Percentiles rank a stretch among this genome's conserved stretches.
Conservation (phyloP, 2,888 invertebrate species). For the Gerris lacustris region DNA sequence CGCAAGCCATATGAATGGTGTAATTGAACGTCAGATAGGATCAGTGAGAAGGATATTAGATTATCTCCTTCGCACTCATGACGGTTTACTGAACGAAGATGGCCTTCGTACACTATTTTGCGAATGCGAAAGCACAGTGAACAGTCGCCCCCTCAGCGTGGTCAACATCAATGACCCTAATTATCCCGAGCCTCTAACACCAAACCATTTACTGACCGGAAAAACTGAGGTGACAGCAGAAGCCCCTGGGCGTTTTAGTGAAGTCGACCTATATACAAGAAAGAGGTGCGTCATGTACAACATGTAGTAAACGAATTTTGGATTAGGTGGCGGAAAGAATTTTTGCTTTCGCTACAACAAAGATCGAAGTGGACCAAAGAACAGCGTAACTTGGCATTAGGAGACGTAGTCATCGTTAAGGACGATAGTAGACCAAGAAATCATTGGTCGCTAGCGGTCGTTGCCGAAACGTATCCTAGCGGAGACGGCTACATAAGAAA, state of each 20-base stretch:
- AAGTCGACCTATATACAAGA: background rate
- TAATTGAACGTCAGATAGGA: background rate
- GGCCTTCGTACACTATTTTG: constrained; percentile 8
- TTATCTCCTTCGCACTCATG: background rate
- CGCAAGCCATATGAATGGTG: background rate
- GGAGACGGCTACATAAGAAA: background rate
- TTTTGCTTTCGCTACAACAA: background rate
- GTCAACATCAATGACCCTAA: background rate
- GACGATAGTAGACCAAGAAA: background rate
- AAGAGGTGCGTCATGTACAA: background rate
- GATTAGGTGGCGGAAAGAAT: background rate
- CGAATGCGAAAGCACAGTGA: constrained; percentile 14
- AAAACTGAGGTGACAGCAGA: background rate
- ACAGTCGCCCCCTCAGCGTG: constrained; percentile 8
- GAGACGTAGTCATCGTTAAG: background rate
- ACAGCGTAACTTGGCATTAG: background rate
- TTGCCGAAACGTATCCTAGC: background rate
- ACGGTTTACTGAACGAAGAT: background rate
- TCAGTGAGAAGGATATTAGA: background rate
- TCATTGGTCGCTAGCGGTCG: background rate
- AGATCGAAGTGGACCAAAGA: background rate
- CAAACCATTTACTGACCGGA: background rate
- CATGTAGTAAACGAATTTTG: background rate
- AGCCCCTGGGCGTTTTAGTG: background rate
- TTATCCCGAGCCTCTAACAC: background rate